phyloP scores from a whole-genome alignment of 2,113 vertebrate genomes.

The Lamprologus callipterus region DNA sequence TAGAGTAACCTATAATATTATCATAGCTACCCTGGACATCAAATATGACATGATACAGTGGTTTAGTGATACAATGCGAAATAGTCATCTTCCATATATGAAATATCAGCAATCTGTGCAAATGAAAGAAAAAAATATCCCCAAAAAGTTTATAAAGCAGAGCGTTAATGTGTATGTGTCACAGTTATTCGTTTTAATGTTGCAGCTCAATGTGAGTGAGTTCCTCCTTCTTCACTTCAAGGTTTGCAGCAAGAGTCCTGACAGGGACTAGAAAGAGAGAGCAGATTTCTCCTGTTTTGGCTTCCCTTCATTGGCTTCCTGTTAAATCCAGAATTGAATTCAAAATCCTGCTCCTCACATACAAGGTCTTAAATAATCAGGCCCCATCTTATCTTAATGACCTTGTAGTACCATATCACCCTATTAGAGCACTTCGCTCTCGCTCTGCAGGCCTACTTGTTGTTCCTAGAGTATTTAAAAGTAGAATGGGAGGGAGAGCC shows the following conservation, averaged over 20 bases:
- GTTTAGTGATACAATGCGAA: background rate
- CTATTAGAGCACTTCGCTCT: rapidly evolving
- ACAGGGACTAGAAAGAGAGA: background rate
- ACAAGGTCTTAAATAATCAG: background rate
- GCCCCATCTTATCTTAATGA: background rate
- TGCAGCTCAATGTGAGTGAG: background rate
- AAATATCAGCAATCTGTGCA: background rate
- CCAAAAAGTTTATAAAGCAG: background rate
- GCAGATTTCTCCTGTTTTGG: background rate
- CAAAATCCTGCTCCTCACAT: background rate
- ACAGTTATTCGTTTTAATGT: background rate
- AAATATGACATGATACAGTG: background rate
- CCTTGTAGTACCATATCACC: background rate
- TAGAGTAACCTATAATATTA: background rate
- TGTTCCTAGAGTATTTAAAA: background rate
- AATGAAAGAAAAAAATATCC: background rate
- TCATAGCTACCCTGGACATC: background rate
- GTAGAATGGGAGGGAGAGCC: background rate
- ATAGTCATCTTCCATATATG: background rate
- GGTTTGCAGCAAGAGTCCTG: background rate
- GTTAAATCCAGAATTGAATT: background rate
- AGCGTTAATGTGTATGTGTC: background rate
- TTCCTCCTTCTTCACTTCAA: background rate
- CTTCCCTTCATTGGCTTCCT: rapidly evolving
- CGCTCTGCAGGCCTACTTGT: rapidly evolving